Percentiles rank a stretch among this genome's conserved stretches.
These are phyloP conservation scores for Cataglyphis rosenhaueri DNA, from an alignment of 2,888 invertebrate species.

Conservation along the genomic window DNA sequence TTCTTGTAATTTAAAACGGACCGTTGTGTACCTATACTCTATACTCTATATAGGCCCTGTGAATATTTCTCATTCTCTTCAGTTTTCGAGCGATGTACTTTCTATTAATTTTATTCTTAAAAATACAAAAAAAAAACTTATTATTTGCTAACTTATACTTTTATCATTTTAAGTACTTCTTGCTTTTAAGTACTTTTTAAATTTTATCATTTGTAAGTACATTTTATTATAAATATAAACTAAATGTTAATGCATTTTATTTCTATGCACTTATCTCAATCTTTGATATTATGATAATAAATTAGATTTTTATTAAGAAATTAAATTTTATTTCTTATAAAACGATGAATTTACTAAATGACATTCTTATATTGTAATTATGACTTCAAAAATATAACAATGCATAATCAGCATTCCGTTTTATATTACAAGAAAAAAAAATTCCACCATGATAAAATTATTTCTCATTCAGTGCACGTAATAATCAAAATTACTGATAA, in stretches of 20 bases:
- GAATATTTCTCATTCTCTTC: neutral
- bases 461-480: neutral
- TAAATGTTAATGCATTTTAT: slow-evolving; percentile 14
- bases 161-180: slow-evolving; percentile 14
- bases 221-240: neutral
- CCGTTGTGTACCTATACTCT: neutral
- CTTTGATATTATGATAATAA: neutral
- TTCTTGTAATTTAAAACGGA: slow-evolving; percentile 19
- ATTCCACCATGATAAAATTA: neutral
- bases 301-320: neutral
- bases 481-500: slow-evolving; percentile 7
- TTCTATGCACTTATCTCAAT: neutral
- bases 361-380: neutral
- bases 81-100: neutral
- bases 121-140: neutral
- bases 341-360: neutral
- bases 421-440: slow-evolving; percentile 14
- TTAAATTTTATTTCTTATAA: neutral
- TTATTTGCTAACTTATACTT: neutral
- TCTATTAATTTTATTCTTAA: neutral
- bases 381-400: neutral
- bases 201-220: slow-evolving; percentile 16
- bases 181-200: slow-evolving; percentile 9
- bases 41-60: no score
- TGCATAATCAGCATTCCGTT: neutral